Conservation (phyloP, 1,140 invertebrate species). For the Calliphora vicina region DNA sequence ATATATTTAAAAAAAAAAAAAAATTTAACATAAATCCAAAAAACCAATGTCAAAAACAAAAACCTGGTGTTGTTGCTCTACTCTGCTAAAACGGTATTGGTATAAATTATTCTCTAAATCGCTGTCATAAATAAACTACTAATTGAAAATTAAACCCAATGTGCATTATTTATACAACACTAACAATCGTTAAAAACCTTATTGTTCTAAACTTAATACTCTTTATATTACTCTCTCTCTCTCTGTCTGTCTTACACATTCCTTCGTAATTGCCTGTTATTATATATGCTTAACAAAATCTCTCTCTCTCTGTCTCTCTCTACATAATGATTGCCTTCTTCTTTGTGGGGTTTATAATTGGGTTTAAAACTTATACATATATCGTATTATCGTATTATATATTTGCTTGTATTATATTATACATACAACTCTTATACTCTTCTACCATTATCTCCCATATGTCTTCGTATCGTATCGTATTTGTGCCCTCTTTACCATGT, state of each 20-base stretch:
- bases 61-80: constrained; percentile 42
- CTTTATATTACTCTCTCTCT: not conserved
- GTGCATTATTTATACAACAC: not conserved
- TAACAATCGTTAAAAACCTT: not conserved
- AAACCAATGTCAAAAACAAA: constrained; percentile 25
- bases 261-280: not conserved
- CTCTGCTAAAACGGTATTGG: constrained; percentile 30
- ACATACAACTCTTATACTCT: not conserved
- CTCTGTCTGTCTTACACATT: not conserved
- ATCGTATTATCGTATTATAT: not conserved
- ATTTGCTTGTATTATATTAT: constrained; percentile 12
- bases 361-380: not conserved
- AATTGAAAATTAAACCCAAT: not conserved
- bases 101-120: constrained; percentile 19
- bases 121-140: not conserved
- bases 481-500: not conserved
- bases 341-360: constrained; percentile 20
- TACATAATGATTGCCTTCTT: constrained; percentile 39
- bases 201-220: constrained; percentile 35
- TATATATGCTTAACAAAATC: not conserved
- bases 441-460: not conserved
- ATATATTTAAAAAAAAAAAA: constrained; percentile 20
- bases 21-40: constrained; percentile 1
- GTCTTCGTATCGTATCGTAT: not conserved
- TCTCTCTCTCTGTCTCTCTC: not conserved